Conservation (phyloP, 2,888 invertebrate genomes). For the Plagodis dolabraria region DNA sequence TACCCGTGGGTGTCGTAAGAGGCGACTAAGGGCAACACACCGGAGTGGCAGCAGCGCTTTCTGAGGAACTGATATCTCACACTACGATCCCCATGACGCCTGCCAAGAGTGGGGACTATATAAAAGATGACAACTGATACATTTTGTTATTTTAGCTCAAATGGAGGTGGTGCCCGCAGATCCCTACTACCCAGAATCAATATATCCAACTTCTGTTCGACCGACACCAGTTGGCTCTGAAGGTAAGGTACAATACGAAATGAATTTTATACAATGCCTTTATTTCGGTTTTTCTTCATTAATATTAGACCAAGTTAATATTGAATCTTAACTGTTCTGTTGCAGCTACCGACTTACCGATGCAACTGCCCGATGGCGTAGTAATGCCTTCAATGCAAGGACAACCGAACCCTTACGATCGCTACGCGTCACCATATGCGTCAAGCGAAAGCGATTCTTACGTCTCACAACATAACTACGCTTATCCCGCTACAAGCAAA, state of each 20-base stretch:
- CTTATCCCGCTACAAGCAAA: slow-evolving; percentile 56
- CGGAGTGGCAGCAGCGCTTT: too few species aligned
- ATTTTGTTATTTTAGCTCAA: slow-evolving; percentile 45
- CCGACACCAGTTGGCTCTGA: slow-evolving; percentile 91
- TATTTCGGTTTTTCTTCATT: too few species aligned
- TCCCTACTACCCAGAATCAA: slow-evolving; percentile 72
- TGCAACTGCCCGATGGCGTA: slow-evolving; percentile 72
- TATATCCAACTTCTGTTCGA: slow-evolving; percentile 86
- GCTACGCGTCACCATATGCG: slow-evolving; percentile 57
- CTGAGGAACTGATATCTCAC: too few species aligned
- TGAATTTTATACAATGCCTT: too few species aligned
- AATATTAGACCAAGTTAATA: too few species aligned
- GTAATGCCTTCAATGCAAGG: slow-evolving; percentile 58
- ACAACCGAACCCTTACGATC: slow-evolving; percentile 57
- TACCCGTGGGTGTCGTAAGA: too few species aligned
- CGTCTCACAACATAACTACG: slow-evolving; percentile 52
- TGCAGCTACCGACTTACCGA: slow-evolving; percentile 71
- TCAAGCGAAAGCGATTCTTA: slow-evolving; percentile 58
- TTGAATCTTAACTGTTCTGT: slow-evolving; percentile 31
- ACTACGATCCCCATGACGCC: too few species aligned
- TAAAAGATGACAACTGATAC: not conserved
- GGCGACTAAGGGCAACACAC: too few species aligned
- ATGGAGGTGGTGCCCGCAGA: slow-evolving; percentile 62
- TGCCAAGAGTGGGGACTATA: too few species aligned
- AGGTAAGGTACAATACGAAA: slow-evolving; percentile 54